Percentiles rank a stretch among this genome's conserved stretches.
Evolutionary conservation across 2,888 invertebrate species (phyloP).

Genomic region (Mycalesis mineus): DNA sequence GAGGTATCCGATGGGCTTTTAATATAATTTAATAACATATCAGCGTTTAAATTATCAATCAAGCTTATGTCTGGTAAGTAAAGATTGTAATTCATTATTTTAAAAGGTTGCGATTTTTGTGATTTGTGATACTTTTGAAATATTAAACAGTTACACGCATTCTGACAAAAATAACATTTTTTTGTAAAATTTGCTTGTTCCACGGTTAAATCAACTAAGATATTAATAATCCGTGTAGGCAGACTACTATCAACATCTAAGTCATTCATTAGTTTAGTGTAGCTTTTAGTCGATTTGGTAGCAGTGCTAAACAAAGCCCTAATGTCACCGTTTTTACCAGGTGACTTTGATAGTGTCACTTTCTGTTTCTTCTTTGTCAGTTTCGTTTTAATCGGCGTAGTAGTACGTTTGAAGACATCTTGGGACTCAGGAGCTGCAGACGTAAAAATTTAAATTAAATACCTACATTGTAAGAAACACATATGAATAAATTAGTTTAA

Average conservation of each 20-base stretch:
- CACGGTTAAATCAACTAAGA: slow-evolving; percentile 68
- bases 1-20: slow-evolving; percentile 32
- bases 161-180: slow-evolving; percentile 65
- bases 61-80: slow-evolving; percentile 54
- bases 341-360: slow-evolving; percentile 42
- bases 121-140: slow-evolving; percentile 39
- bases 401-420: slow-evolving; percentile 29
- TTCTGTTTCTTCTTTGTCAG: slow-evolving; percentile 48
- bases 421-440: slow-evolving; percentile 48
- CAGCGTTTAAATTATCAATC: slow-evolving; percentile 52
- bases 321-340: slow-evolving; percentile 71
- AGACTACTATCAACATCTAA: slow-evolving; percentile 57
- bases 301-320: slow-evolving; percentile 73
- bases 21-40: slow-evolving; percentile 41
- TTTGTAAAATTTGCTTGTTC: slow-evolving; percentile 47
- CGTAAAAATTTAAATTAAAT: not conserved
- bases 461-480: too few species aligned
- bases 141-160: slow-evolving; percentile 60
- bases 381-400: slow-evolving; percentile 41
- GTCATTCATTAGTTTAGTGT: slow-evolving; percentile 64
- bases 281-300: slow-evolving; percentile 67
- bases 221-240: slow-evolving; percentile 55
- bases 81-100: slow-evolving; percentile 10
- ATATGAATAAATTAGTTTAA: too few species aligned
- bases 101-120: slow-evolving; percentile 28